A percentile compares a stretch with the other conserved stretches of the same genome.
These are phyloP conservation scores for Eutrigla gurnardus DNA, from an alignment of 2,797 vertebrate genomes.

Conservation along the genomic window DNA sequence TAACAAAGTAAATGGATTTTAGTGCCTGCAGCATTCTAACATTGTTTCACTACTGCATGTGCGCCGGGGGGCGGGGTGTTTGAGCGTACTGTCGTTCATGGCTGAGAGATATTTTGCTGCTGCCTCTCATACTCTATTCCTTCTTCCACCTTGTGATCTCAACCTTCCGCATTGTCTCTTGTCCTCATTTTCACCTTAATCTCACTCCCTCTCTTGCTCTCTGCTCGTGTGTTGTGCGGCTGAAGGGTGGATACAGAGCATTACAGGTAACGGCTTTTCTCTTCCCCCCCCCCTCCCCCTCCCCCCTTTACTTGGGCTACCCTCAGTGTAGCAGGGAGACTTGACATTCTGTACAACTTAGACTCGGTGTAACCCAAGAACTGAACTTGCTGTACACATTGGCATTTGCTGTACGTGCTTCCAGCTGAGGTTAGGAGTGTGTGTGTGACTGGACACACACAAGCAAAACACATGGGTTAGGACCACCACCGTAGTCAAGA, in stretches of 20 bases:
- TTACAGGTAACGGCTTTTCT: constrained; percentile 93
- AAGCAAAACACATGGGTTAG: constrained; percentile 3
- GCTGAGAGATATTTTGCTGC: constrained; percentile 53
- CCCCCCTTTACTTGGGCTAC: constrained; percentile 48
- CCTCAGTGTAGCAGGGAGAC: constrained; percentile 37
- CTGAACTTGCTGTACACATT: constrained; percentile 33
- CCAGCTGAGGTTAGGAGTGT: constrained; percentile 29
- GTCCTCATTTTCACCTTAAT: constrained; percentile 72
- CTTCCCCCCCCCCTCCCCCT: constrained; percentile 64
- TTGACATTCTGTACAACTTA: constrained; percentile 47
- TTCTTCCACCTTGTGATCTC: constrained; percentile 49
- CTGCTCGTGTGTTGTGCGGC: constrained; percentile 88
- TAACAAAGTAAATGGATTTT: background rate
- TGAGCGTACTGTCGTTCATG: constrained; percentile 40
- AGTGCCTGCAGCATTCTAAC: constrained; percentile 24
- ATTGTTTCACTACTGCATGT: constrained; percentile 48
- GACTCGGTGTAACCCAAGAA: constrained; percentile 32
- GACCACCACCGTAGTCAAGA: background rate
- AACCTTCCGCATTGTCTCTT: constrained; percentile 65
- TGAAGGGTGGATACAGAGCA: constrained; percentile 99
- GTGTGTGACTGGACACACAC: background rate
- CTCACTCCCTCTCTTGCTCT: constrained; percentile 84
- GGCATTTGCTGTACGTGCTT: constrained; percentile 40
- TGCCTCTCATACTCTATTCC: constrained; percentile 52
- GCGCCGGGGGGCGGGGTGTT: constrained; percentile 6